These are phyloP conservation scores for Bubalus kerabau DNA, from an alignment of 2,113 vertebrate genomes.

Conservation along the genomic window DNA sequence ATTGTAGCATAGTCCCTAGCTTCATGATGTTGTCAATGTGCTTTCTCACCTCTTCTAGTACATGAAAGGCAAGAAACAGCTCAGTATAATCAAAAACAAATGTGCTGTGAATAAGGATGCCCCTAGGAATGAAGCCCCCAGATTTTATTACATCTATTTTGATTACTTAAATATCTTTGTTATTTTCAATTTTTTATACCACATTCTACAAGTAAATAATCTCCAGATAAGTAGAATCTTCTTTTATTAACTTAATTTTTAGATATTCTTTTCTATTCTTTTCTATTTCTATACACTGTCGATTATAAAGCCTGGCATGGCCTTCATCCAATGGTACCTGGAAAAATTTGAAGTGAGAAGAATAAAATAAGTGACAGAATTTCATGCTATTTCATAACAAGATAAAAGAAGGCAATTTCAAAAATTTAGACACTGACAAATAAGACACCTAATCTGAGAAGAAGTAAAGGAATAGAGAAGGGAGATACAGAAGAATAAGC, in stretches of 20 bases:
- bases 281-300: background rate
- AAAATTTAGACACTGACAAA: background rate
- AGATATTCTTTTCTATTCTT: background rate
- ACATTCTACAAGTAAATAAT: background rate
- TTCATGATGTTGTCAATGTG: background rate
- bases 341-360: constrained; percentile 22
- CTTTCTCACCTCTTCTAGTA: background rate
- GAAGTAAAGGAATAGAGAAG: background rate
- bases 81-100: constrained; percentile 2
- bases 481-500: background rate
- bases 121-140: background rate
- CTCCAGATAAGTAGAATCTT: background rate
- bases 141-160: background rate
- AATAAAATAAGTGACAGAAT: background rate
- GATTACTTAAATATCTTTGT: background rate
- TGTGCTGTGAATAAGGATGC: background rate
- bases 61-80: background rate
- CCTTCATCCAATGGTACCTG: background rate
- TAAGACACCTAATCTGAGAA: background rate
- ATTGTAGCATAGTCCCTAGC: background rate
- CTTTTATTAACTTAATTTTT: constrained; percentile 1
- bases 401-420: background rate
- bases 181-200: constrained; percentile 9
- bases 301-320: background rate
- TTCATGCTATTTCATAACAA: background rate